Evolutionary conservation across 2,888 invertebrate genomes (phyloP).

Genomic region (Nemotelus nigrinus): DNA sequence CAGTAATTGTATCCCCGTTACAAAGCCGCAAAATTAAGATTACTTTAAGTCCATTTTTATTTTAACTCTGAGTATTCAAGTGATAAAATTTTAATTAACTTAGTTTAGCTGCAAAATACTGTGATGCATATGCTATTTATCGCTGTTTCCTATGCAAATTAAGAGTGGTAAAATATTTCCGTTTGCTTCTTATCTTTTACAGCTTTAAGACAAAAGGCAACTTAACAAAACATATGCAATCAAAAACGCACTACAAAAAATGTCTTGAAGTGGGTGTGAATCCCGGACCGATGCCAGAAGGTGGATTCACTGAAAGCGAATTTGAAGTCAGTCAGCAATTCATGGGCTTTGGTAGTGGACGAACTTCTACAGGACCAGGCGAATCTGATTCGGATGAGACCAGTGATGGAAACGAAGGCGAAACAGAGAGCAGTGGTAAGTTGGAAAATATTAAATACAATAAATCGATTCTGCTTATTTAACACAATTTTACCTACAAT

Average conservation of each 20-base stretch:
- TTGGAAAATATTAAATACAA: conserved; percentile 46
- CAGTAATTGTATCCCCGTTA: too few species aligned
- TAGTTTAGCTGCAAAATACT: too few species aligned
- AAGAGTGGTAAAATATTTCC: not conserved
- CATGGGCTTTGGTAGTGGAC: conserved; percentile 58
- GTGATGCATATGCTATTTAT: too few species aligned
- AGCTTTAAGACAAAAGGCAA: conserved; percentile 99
- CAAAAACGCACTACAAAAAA: conserved; percentile 95
- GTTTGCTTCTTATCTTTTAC: conserved; percentile 58
- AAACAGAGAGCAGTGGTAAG: conserved; percentile 76
- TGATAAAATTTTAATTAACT: too few species aligned
- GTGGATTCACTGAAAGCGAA: conserved; percentile 70
- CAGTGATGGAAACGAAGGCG: conserved; percentile 73
- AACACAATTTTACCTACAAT: not conserved
- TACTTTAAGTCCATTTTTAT: too few species aligned
- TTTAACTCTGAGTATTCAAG: too few species aligned
- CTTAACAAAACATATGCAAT: conserved; percentile 97
- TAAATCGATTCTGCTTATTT: not conserved
- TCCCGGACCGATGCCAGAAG: conserved; percentile 75
- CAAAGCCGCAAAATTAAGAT: too few species aligned
- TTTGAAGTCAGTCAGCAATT: conserved; percentile 63
- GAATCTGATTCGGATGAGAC: conserved; percentile 75
- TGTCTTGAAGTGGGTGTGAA: conserved; percentile 85
- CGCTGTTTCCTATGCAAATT: not conserved
- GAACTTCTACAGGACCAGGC: conserved; percentile 66